phyloP scores from a whole-genome alignment of 64 coral and sea anemone species.

The Dendrophyllia cribrosa region DNA sequence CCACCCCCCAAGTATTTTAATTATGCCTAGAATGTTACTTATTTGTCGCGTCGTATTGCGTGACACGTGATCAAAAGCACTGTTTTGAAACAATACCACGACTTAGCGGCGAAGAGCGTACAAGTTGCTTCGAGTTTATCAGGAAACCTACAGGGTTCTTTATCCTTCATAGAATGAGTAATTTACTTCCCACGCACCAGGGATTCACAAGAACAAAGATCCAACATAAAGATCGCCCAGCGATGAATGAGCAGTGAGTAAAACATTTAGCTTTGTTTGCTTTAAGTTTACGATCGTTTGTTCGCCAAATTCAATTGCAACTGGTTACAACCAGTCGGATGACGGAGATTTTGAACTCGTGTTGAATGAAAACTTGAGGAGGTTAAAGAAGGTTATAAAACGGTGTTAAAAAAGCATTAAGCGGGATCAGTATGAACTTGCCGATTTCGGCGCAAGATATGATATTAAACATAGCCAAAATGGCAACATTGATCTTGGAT shows the following conservation, averaged over 20 bases:
- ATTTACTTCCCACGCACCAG: background rate
- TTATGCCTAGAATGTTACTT: background rate
- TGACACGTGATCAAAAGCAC: conserved; percentile 7
- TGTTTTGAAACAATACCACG: background rate
- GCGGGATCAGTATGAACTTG: too few relatives aligned
- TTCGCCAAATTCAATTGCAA: background rate
- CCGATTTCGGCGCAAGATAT: too few relatives aligned
- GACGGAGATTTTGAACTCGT: too few relatives aligned
- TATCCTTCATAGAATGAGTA: background rate
- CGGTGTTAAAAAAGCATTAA: too few relatives aligned
- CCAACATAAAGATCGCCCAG: background rate
- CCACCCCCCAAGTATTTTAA: background rate
- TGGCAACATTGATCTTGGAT: too few relatives aligned
- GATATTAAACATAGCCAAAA: too few relatives aligned
- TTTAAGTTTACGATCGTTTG: background rate
- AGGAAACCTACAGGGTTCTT: background rate
- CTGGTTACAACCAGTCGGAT: too few relatives aligned
- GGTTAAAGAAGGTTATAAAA: too few relatives aligned
- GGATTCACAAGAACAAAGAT: background rate
- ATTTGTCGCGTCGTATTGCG: background rate
- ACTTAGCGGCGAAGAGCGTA: background rate
- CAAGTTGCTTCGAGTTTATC: background rate
- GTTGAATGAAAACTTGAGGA: too few relatives aligned
- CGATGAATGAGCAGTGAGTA: conserved; percentile 7
- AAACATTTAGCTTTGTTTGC: too few relatives aligned